These are phyloP conservation scores for Lemur catta DNA, from an alignment of 2,797 vertebrate genomes.

Conservation along the genomic window DNA sequence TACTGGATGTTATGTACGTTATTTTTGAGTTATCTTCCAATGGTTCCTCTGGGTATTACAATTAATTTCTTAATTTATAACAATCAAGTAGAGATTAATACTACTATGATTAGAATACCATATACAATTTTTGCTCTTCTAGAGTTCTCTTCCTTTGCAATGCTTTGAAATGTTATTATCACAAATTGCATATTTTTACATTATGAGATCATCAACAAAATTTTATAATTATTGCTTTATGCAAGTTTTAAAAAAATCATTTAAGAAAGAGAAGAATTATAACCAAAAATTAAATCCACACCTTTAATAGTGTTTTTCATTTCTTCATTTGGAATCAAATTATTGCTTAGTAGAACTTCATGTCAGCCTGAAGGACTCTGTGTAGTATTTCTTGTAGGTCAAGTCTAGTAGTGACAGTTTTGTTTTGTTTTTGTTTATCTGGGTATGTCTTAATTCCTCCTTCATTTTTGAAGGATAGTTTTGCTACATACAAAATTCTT, in stretches of 20 bases:
- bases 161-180: not conserved
- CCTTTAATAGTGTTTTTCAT: not conserved
- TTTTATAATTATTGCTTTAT: not conserved
- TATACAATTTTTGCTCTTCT: not conserved
- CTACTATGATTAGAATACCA: not conserved
- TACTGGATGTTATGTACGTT: not conserved
- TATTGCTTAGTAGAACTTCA: not conserved
- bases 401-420: not conserved
- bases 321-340: not conserved
- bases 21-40: not conserved
- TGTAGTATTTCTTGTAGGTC: not conserved
- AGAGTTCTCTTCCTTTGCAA: not conserved
- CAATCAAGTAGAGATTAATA: not conserved
- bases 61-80: not conserved
- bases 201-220: not conserved
- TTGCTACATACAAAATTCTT: not conserved
- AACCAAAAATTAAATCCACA: not conserved
- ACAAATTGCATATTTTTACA: not conserved
- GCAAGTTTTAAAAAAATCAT: not conserved
- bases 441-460: not conserved
- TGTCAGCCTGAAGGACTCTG: not conserved
- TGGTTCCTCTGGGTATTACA: not conserved
- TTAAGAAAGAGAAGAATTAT: not conserved
- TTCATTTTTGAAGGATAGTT: not conserved
- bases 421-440: not conserved